phyloP scores from a whole-genome alignment of 2,113 vertebrate genomes.

The Turdus rufiventris region DNA sequence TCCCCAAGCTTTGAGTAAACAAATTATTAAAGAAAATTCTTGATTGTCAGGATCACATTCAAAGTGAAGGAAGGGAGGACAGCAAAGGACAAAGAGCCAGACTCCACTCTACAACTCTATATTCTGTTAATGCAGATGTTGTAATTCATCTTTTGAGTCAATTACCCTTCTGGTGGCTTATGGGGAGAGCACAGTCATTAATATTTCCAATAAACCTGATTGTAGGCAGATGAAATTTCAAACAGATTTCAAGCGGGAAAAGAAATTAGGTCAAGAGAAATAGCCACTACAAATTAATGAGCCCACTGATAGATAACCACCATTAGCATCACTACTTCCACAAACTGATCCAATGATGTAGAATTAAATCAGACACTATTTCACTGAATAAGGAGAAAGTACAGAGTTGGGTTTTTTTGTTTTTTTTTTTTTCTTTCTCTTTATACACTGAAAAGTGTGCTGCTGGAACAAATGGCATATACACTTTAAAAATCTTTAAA shows the following conservation, averaged over 20 bases:
- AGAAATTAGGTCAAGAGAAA: slow-evolving; percentile 42
- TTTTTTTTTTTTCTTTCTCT: not conserved
- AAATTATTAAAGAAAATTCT: not conserved
- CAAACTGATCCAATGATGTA: not conserved
- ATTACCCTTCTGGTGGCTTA: slow-evolving; percentile 44
- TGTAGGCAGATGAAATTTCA: slow-evolving; percentile 38
- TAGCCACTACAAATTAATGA: slow-evolving; percentile 19
- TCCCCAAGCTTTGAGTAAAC: not conserved
- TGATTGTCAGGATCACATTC: not conserved
- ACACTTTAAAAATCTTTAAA: not conserved
- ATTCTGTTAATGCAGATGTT: slow-evolving; percentile 33
- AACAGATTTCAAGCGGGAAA: slow-evolving; percentile 24
- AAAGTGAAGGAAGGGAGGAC: not conserved
- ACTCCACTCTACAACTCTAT: not conserved
- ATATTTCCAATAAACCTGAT: slow-evolving; percentile 54
- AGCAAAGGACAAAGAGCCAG: slow-evolving; percentile 21
- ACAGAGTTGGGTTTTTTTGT: no score
- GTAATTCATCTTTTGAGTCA: slow-evolving; percentile 46
- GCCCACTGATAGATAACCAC: slow-evolving; percentile 13
- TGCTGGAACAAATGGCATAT: not conserved
- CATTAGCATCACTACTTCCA: slow-evolving; percentile 10
- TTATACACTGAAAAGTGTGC: not conserved
- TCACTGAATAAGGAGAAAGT: not conserved
- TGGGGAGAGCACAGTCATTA: slow-evolving; percentile 8
- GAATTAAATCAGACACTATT: not conserved